A percentile compares a stretch with the other conserved stretches of the same genome.
Evolutionary conservation across 2,888 invertebrate genomes (phyloP).

Genomic region (Scaptomyza caliginosa): DNA sequence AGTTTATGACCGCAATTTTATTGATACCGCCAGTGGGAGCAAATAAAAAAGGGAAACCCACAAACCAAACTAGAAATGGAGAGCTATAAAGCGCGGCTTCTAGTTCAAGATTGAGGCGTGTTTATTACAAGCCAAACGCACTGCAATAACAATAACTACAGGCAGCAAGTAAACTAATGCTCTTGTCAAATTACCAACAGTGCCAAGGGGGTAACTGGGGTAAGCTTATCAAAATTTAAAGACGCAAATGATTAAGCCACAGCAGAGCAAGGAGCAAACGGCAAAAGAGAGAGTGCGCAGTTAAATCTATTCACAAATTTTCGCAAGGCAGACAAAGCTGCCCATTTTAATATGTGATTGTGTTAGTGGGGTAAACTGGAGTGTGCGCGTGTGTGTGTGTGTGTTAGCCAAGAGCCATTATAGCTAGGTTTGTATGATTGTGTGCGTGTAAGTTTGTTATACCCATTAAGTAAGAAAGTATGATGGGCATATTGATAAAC

Average conservation of each 20-base stretch:
- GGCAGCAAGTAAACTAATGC: conserved; percentile 55
- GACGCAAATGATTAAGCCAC: conserved; percentile 45
- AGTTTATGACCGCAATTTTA: conserved; percentile 75
- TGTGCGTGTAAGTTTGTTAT: conserved; percentile 5
- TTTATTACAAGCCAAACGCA: conserved; percentile 49
- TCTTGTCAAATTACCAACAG: conserved; percentile 44
- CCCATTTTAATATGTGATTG: conserved; percentile 35
- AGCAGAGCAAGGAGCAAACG: background rate
- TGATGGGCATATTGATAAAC: background rate
- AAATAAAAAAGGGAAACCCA: conserved; percentile 38
- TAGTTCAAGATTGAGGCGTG: conserved; percentile 52
- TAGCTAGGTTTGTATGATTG: conserved; percentile 28
- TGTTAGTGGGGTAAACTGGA: background rate
- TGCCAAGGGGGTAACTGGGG: conserved; percentile 5
- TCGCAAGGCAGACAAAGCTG: conserved; percentile 5
- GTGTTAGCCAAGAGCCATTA: conserved; percentile 43
- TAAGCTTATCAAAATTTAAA: conserved; percentile 51
- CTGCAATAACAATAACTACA: conserved; percentile 60
- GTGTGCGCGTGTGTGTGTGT: conserved; percentile 2
- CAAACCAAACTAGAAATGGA: background rate
- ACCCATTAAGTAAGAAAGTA: background rate
- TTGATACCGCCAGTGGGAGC: conserved; percentile 75
- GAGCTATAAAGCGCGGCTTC: conserved; percentile 40
- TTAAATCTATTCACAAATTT: conserved; percentile 43
- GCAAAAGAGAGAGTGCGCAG: conserved; percentile 3